Evolutionary conservation across 2,113 vertebrate species (phyloP), one percentile per base, ranked within the genome.

Genomic region (Pluvialis apricaria): DNA sequence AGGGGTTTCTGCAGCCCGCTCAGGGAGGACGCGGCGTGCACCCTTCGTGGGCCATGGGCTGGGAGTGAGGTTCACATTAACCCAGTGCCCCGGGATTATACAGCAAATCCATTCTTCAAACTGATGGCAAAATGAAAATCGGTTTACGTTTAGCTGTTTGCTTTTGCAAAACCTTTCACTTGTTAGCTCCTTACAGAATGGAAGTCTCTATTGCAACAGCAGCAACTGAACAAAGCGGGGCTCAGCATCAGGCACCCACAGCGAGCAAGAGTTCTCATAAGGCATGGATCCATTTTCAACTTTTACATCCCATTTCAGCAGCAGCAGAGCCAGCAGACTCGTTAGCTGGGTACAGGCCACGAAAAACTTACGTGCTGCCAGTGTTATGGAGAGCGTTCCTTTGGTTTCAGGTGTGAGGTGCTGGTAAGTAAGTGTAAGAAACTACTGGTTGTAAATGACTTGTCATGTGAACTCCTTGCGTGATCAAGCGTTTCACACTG

Each of bases 1-100:
- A 28, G 57, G 22, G 51, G 5, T 42, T 70, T 25, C n/a, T 55
- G 2, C 47, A 44, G 25, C 44, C 34, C 17, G 5, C 22, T 62
- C 9, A 15, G 38, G 20, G 38, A 40, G 31, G 38, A 34, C 2
- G 2, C 1, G 1, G 32, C 13, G 21, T 9, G 3, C 16, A 20
- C 13, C 29, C 22, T 45, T 51, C 49, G 25, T 6, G 22, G 49
- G 49, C 22, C 2, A 3, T 29, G 58, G 51, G 15, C 49, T 65
- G n/a, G 28, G 55, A 55, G 24, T 8, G 38, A 38, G 19, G 22
- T 45, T 89, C 31, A 29, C 31, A 8, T 20, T 52, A 83, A 45
- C 26, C 24, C 52, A 49, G 16, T 52, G 42, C n/a, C 40, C 45
- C 2, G 0, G 64, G 64, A 18, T 60, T 42, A 54, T 2, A 34